Conservation (phyloP, 1,140 invertebrate genomes). For the Magallana angulata region DNA sequence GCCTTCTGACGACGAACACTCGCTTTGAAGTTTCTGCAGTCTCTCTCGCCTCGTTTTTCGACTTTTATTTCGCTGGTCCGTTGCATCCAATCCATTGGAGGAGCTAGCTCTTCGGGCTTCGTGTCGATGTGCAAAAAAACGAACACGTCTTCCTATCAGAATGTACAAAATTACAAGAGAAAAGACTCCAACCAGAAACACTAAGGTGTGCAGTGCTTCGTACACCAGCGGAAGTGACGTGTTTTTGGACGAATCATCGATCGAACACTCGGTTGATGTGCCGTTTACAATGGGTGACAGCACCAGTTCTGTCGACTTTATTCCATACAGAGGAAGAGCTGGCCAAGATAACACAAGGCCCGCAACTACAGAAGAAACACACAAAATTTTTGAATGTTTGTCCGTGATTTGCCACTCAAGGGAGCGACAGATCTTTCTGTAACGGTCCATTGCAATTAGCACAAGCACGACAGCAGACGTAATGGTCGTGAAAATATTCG, state of each 20-base stretch:
- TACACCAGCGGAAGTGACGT: conserved; percentile 37
- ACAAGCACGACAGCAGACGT: conserved; percentile 61
- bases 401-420: conserved; percentile 54
- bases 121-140: conserved; percentile 52
- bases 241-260: conserved; percentile 35
- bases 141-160: conserved; percentile 48
- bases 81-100: conserved; percentile 29
- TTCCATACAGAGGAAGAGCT: conserved; percentile 63
- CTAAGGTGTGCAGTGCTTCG: background rate
- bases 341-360: conserved; percentile 62
- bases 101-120: conserved; percentile 44
- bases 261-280: conserved; percentile 51
- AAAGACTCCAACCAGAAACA: conserved; percentile 40
- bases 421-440: conserved; percentile 68
- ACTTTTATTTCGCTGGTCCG: background rate
- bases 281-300: background rate
- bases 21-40: background rate
- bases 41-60: conserved; percentile 13
- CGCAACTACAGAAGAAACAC: conserved; percentile 51
- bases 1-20: background rate
- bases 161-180: conserved; percentile 49
- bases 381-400: conserved; percentile 57
- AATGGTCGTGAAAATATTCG: conserved; percentile 64
- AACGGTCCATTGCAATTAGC: conserved; percentile 67
- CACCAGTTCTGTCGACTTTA: conserved; percentile 37